phyloP scores from a whole-genome alignment of 2,888 invertebrate genomes.

The Caenorhabditis angaria region DNA sequence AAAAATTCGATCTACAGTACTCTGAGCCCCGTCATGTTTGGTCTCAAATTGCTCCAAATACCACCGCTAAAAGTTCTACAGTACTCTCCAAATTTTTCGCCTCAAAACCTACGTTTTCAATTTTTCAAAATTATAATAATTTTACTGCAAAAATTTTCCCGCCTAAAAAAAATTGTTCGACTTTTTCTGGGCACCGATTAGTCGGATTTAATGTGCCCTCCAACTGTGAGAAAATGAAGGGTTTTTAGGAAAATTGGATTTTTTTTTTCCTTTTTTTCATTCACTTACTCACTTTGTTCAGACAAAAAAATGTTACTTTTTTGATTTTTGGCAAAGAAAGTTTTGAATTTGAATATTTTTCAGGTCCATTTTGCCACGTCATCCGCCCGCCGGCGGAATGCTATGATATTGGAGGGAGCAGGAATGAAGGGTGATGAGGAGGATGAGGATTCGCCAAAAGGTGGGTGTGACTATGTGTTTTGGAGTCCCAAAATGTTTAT shows the following conservation, averaged over 20 bases:
- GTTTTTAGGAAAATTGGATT: constrained; percentile 9
- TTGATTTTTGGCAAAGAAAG: constrained; percentile 25
- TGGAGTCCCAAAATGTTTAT: too few species aligned
- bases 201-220: constrained; percentile 4
- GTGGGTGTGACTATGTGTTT: constrained; percentile 11
- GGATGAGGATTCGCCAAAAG: constrained; percentile 28
- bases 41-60: too few species aligned
- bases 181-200: background rate
- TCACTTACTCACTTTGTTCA: background rate
- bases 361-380: constrained; percentile 37
- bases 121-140: too few species aligned
- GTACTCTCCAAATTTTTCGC: too few species aligned
- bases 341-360: constrained; percentile 13
- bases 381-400: constrained; percentile 41
- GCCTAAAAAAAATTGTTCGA: background rate
- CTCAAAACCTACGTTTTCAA: too few species aligned
- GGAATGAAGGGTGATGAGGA: constrained; percentile 9
- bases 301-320: constrained; percentile 10
- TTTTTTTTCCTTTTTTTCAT: background rate
- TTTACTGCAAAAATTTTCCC: too few species aligned
- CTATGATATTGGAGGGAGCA: constrained; percentile 25
- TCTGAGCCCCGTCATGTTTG: too few species aligned
- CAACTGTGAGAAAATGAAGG: background rate
- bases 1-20: too few species aligned
- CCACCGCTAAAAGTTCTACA: too few species aligned